A percentile compares a stretch with the other conserved stretches of the same genome.
phyloP scores from a whole-genome alignment of 2,797 vertebrate species.

The Pitangus sulphuratus region DNA sequence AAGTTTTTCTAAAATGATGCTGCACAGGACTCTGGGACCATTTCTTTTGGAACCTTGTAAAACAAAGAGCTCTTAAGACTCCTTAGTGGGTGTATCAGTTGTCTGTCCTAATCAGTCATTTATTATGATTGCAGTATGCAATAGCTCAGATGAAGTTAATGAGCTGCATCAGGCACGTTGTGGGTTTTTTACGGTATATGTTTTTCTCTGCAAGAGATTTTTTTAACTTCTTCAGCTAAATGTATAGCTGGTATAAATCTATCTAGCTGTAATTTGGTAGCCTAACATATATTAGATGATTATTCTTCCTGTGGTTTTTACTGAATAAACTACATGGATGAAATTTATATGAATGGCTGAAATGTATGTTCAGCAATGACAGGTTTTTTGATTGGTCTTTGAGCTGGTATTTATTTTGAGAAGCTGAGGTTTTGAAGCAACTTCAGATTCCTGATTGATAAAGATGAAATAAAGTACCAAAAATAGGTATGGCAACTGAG shows the following conservation, averaged over 20 bases:
- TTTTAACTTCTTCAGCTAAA: neutral
- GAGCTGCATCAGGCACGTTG: neutral
- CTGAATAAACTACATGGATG: neutral
- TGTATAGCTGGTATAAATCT: neutral
- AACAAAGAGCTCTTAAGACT: neutral
- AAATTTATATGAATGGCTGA: neutral
- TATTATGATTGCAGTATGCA: neutral
- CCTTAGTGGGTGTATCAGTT: neutral
- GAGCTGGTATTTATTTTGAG: neutral
- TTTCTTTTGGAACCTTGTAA: neutral
- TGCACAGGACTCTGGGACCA: neutral
- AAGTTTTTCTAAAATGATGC: neutral
- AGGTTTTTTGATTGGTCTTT: neutral
- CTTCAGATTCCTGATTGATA: neutral
- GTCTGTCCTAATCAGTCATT: neutral
- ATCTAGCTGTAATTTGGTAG: neutral
- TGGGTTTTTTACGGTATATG: neutral
- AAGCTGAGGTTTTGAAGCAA: neutral
- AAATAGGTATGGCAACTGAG: neutral
- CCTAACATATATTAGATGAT: neutral
- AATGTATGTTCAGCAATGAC: neutral
- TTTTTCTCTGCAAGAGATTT: neutral
- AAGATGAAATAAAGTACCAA: conserved; percentile 20
- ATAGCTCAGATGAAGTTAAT: neutral
- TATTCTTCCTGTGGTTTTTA: neutral